Evolutionary conservation across 2,113 vertebrate species (phyloP).

Genomic region (Charadrius vociferus): DNA sequence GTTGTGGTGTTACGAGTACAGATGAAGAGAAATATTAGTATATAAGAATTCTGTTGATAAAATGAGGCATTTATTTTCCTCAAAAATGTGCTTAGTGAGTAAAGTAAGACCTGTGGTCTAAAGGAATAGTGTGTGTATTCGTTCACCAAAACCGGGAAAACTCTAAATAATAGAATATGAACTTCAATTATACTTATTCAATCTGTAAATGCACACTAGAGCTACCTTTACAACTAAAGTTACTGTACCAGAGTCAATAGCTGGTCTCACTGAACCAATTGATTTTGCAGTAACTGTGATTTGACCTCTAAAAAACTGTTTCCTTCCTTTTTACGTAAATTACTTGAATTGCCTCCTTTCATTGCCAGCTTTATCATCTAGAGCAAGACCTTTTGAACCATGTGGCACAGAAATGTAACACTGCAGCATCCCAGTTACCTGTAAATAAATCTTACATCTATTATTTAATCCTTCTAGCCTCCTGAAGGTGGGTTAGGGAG

Average conservation of each 20-base stretch:
- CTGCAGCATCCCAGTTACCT: constrained; percentile 16
- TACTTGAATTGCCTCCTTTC: background rate
- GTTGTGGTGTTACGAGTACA: background rate
- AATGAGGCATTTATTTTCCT: background rate
- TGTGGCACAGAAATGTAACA: constrained; percentile 14
- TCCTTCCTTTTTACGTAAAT: background rate
- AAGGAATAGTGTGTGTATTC: background rate
- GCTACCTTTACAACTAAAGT: background rate
- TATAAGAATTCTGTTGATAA: background rate
- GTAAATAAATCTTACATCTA: constrained; percentile 67
- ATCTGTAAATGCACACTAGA: background rate
- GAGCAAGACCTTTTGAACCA: constrained; percentile 24
- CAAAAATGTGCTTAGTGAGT: background rate
- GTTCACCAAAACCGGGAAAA: background rate
- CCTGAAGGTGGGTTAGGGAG: constrained; percentile 11
- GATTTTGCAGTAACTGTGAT: background rate
- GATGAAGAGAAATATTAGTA: background rate
- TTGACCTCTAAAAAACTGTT: background rate
- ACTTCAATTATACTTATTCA: background rate
- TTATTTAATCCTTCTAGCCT: constrained; percentile 57
- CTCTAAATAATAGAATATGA: background rate
- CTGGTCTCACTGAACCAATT: background rate
- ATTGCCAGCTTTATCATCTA: background rate
- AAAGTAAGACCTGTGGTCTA: background rate
- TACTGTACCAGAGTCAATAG: background rate